A percentile compares a stretch with the other conserved stretches of the same genome.
Conservation (phyloP, 35 echinoderm and acorn worm genomes). For the Chiridota heheva region DNA sequence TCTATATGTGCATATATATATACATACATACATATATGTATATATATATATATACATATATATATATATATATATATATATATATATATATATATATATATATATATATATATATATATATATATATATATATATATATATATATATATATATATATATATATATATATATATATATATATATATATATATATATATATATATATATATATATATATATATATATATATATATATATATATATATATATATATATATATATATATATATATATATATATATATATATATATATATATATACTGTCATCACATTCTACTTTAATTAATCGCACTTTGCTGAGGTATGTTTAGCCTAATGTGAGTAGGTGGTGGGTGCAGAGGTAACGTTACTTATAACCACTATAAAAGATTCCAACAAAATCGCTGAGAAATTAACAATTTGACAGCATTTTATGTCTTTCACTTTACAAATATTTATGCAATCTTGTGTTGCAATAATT, state of each 20-base stretch:
- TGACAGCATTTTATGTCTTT: no score
- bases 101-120: background rate
- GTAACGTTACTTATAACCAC: no score
- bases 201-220: background rate
- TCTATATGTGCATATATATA: no score
- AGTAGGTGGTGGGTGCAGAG: no score
- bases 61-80: no score
- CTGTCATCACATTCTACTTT: background rate
- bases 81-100: no score
- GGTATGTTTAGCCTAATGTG: background rate
- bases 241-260: constrained; percentile 25
- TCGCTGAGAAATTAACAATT: no score
- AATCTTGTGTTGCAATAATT: no score
- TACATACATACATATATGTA: no score
- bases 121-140: background rate
- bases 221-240: background rate
- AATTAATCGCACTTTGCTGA: background rate
- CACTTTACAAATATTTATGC: no score
- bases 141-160: background rate
- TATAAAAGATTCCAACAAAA: no score
- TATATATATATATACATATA: no score
- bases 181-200: background rate
- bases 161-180: background rate
- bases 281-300: constrained; percentile 23
- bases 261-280: constrained; percentile 23